Evolutionary conservation across 2,888 invertebrate genomes (phyloP).

Genomic region (Thalpophila matura): DNA sequence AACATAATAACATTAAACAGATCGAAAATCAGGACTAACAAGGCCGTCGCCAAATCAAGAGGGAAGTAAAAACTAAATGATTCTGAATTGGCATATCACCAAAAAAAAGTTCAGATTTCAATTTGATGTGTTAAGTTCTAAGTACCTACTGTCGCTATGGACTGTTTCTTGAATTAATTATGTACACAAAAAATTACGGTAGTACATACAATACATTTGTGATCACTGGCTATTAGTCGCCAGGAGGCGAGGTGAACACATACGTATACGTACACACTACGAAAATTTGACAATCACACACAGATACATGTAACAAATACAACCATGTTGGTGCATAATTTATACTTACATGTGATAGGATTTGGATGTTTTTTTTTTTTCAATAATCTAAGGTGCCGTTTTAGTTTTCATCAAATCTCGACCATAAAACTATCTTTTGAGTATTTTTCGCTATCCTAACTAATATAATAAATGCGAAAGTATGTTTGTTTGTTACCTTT

Average conservation of each 20-base stretch:
- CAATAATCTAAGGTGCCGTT: no score
- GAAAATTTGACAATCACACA: no score
- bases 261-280: no score
- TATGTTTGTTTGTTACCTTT: no score
- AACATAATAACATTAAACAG: conserved; percentile 35
- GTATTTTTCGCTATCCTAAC: no score
- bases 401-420: no score
- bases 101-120: conserved; percentile 42
- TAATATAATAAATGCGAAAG: no score
- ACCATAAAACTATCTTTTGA: no score
- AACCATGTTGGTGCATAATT: no score
- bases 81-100: conserved; percentile 50
- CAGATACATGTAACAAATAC: no score
- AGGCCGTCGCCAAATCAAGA: conserved; percentile 44
- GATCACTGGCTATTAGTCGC: background rate
- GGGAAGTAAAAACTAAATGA: conserved; percentile 58
- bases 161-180: conserved; percentile 37
- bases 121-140: conserved; percentile 38
- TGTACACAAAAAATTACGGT: conserved; percentile 14
- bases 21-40: conserved; percentile 44
- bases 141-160: conserved; percentile 15
- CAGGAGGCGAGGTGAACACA: background rate
- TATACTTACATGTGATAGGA: no score
- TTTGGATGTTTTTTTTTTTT: no score
- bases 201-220: conserved; percentile 10